Conservation (phyloP, 2,888 invertebrate genomes). For the Drosophila stalkeri region DNA sequence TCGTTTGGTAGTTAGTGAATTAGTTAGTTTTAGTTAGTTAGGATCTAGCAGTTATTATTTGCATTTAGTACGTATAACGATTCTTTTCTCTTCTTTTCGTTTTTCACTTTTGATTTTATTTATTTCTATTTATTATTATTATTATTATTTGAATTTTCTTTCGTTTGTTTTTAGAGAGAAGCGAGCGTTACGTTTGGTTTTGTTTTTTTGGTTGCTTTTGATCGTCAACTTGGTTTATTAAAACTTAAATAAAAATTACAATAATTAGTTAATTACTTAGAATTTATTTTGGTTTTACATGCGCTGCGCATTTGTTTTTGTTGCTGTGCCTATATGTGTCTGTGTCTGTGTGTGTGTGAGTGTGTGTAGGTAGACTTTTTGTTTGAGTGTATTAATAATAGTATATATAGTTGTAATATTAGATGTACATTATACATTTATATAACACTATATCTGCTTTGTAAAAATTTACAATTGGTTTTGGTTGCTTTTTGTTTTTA, state of each 20-base stretch:
- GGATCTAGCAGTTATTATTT: constrained; percentile 61
- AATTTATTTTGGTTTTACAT: constrained; percentile 80
- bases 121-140: neutral
- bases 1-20: constrained; percentile 49
- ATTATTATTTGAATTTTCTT: neutral
- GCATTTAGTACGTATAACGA: constrained; percentile 64
- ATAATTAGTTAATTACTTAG: constrained; percentile 69
- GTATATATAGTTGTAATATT: constrained; percentile 65
- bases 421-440: constrained; percentile 68
- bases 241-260: constrained; percentile 73
- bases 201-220: constrained; percentile 62
- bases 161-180: constrained; percentile 52
- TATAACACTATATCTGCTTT: constrained; percentile 67
- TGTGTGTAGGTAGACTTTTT: constrained; percentile 71
- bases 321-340: constrained; percentile 69
- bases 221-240: constrained; percentile 81
- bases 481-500: constrained; percentile 45
- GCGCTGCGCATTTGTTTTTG: constrained; percentile 80
- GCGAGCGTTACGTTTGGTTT: constrained; percentile 44
- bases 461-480: constrained; percentile 72
- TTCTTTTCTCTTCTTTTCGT: constrained; percentile 25
- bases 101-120: constrained; percentile 32
- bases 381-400: constrained; percentile 70
- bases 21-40: constrained; percentile 56
- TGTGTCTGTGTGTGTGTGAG: constrained; percentile 12